Conservation (phyloP, 2,888 invertebrate genomes). For the Drosophila mayaguana region DNA sequence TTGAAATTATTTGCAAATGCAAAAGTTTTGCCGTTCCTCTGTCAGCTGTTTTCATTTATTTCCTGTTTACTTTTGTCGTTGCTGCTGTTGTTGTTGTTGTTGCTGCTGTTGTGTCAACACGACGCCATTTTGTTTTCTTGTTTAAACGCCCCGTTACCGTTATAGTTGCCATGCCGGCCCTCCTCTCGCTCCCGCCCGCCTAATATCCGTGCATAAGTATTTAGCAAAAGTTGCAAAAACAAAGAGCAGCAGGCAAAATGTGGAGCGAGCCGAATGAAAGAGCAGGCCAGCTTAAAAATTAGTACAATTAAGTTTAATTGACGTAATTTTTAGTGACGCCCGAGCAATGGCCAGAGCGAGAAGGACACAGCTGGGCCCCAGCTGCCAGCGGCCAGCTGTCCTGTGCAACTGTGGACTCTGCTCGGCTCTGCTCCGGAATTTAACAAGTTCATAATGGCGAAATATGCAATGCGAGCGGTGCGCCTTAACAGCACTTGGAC, state of each 20-base stretch:
- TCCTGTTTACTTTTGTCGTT: slow-evolving; percentile 9
- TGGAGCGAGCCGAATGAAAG: slow-evolving; percentile 16
- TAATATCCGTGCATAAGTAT: slow-evolving; percentile 66
- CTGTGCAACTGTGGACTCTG: not conserved
- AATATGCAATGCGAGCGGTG: slow-evolving; percentile 69
- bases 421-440: slow-evolving; percentile 32
- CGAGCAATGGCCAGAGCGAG: slow-evolving; percentile 14
- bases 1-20: slow-evolving; percentile 26
- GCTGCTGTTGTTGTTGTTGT: slow-evolving; percentile 1
- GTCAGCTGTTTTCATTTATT: slow-evolving; percentile 31
- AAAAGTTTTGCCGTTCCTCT: slow-evolving; percentile 47
- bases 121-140: slow-evolving; percentile 69
- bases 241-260: slow-evolving; percentile 5
- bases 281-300: slow-evolving; percentile 56
- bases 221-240: slow-evolving; percentile 46
- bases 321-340: slow-evolving; percentile 68
- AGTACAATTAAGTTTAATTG: slow-evolving; percentile 77
- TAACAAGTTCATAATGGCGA: slow-evolving; percentile 71
- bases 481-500: slow-evolving; percentile 54
- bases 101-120: slow-evolving; percentile 48
- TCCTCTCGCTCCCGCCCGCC: slow-evolving; percentile 15
- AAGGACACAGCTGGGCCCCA: slow-evolving; percentile 6
- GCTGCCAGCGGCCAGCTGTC: too few species aligned
- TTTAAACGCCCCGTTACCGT: slow-evolving; percentile 49
- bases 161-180: slow-evolving; percentile 21